Percentiles rank a stretch among this genome's conserved stretches.
Conservation (phyloP, 2,888 invertebrate species). For the Aphelenchoides bicaudatus region DNA sequence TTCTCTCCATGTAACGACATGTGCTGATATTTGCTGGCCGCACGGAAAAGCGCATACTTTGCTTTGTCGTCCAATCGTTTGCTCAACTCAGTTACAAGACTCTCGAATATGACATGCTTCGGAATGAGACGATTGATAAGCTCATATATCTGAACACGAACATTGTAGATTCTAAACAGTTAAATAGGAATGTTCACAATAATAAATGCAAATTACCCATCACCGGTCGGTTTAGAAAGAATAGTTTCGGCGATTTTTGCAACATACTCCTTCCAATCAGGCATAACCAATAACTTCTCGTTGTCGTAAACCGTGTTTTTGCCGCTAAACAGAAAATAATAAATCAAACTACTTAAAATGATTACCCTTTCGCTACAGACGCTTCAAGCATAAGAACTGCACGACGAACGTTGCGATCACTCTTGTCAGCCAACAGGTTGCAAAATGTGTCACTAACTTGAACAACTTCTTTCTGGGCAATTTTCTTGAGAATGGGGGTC, state of each 20-base stretch:
- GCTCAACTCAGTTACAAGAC: slow-evolving; percentile 72
- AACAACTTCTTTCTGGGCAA: slow-evolving; percentile 40
- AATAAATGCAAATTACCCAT: slow-evolving; percentile 56
- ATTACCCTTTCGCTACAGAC: slow-evolving; percentile 29
- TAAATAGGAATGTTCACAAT: background rate
- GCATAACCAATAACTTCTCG: slow-evolving; percentile 77
- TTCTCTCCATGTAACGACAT: slow-evolving; percentile 66
- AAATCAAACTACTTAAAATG: slow-evolving; percentile 12
- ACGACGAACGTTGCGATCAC: slow-evolving; percentile 82
- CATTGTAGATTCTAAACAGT: slow-evolving; percentile 71
- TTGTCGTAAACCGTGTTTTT: slow-evolving; percentile 61
- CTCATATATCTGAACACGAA: slow-evolving; percentile 85
- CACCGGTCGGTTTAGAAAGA: slow-evolving; percentile 79
- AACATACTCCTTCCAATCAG: slow-evolving; percentile 89
- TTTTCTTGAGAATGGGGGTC: slow-evolving; percentile 23
- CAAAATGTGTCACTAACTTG: slow-evolving; percentile 36
- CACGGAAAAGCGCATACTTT: slow-evolving; percentile 77
- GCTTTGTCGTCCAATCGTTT: slow-evolving; percentile 59
- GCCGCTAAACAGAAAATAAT: slow-evolving; percentile 27
- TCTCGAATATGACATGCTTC: slow-evolving; percentile 81
- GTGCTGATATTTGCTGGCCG: slow-evolving; percentile 87
- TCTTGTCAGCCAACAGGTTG: slow-evolving; percentile 71
- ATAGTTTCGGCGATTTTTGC: slow-evolving; percentile 81
- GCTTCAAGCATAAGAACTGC: slow-evolving; percentile 84
- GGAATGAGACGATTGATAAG: slow-evolving; percentile 89